Conservation (phyloP, 1,140 invertebrate genomes). For the Drosophila nigromelanica region DNA sequence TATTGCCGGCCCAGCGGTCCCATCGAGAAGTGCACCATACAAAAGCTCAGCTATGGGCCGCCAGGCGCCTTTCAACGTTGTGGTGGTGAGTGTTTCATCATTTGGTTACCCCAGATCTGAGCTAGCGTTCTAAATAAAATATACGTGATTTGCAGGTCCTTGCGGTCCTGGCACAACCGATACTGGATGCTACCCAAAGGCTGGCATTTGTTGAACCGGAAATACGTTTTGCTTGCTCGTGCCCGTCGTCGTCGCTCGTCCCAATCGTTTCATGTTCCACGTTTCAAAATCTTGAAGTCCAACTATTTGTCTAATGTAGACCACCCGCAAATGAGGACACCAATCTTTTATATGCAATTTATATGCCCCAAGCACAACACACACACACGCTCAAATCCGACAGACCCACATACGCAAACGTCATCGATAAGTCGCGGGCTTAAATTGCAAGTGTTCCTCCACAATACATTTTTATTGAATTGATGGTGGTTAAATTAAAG, state of each 20-base stretch:
- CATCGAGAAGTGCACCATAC: constrained; percentile 85
- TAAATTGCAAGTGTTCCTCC: constrained; percentile 32
- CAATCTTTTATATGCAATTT: neutral
- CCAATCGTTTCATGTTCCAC: constrained; percentile 31
- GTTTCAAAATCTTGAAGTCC: constrained; percentile 63
- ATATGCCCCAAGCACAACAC: neutral
- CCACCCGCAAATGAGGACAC: neutral
- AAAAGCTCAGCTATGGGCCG: constrained; percentile 87
- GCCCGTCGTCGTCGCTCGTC: neutral
- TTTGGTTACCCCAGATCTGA: no score
- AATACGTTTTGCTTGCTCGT: constrained; percentile 50
- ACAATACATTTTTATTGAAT: constrained; percentile 28
- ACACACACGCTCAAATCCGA: neutral
- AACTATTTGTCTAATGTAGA: neutral
- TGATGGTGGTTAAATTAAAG: constrained; percentile 35
- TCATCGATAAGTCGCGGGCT: neutral
- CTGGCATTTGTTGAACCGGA: constrained; percentile 72
- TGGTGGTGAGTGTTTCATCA: constrained; percentile 58
- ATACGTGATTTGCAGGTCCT: constrained; percentile 42
- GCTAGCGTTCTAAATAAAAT: neutral
- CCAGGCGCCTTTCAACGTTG: constrained; percentile 76
- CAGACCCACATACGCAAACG: neutral
- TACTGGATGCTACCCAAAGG: constrained; percentile 58
- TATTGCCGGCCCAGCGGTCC: constrained; percentile 84
- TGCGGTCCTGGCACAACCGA: constrained; percentile 48